A percentile compares a stretch with the other conserved stretches of the same genome.
Evolutionary conservation across 2,888 invertebrate species (phyloP).

Genomic region (Agrotis exclamationis): DNA sequence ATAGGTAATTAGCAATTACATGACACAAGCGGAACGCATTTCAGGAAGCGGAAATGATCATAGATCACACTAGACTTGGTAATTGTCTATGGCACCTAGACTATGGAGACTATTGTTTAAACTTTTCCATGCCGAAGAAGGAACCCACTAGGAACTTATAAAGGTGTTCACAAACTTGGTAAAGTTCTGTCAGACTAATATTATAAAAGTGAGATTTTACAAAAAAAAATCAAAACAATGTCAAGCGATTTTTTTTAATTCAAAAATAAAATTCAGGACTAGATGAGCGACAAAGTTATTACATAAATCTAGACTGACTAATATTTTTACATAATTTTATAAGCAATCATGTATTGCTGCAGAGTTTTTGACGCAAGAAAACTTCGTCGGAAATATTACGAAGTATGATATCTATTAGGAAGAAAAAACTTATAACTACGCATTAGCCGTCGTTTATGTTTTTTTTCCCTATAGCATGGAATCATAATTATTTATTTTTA

Average conservation of each 20-base stretch:
- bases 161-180: too few species aligned
- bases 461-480: too few species aligned
- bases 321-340: constrained; percentile 17
- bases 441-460: too few species aligned
- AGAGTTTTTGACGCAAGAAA: constrained; percentile 18
- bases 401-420: constrained; percentile 3
- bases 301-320: constrained; percentile 6
- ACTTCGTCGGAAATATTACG: neutral
- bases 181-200: too few species aligned
- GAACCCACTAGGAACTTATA: too few species aligned
- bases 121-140: constrained; percentile 7
- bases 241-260: too few species aligned
- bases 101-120: constrained; percentile 17
- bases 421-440: constrained; percentile 8
- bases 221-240: too few species aligned
- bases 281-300: too few species aligned
- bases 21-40: constrained; percentile 63
- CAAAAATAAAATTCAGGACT: too few species aligned
- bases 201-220: too few species aligned
- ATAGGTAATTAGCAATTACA: constrained; percentile 46
- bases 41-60: constrained; percentile 60
- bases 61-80: constrained; percentile 46
- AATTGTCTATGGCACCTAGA: constrained; percentile 53
- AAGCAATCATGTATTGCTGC: neutral
- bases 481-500: too few species aligned